A percentile compares a stretch with the other conserved stretches of the same genome.
Conservation (phyloP, 2,888 invertebrate species). For the Cotesia congregata region DNA sequence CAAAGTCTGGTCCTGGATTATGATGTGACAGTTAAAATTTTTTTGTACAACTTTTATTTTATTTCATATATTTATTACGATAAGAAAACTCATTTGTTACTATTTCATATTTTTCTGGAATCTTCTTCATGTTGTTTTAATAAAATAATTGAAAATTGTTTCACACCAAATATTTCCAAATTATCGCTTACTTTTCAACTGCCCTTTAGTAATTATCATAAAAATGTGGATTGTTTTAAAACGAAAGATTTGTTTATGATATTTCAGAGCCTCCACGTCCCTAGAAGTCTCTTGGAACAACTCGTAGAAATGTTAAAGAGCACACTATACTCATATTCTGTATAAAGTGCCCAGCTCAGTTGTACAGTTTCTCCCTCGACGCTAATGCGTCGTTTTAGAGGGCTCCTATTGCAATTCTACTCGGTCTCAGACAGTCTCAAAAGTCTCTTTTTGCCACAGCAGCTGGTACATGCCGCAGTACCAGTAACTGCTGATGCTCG, state of each 20-base stretch:
- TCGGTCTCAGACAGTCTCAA: conserved; percentile 27
- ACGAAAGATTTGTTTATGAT: not conserved
- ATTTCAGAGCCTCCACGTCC: not conserved
- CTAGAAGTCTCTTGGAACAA: not conserved
- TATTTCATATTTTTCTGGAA: no score
- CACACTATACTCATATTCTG: not conserved
- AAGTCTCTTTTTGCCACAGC: conserved; percentile 13
- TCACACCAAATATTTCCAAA: no score
- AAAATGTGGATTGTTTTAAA: no score
- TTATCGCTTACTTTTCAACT: no score
- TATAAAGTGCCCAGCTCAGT: not conserved
- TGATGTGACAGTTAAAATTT: no score
- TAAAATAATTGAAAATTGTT: no score
- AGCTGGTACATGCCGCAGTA: not conserved
- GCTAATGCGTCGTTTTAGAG: conserved; percentile 27
- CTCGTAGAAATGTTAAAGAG: not conserved
- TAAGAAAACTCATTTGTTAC: no score
- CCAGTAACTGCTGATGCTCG: not conserved
- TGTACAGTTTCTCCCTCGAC: conserved; percentile 10
- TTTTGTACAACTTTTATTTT: no score
- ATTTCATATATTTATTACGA: no score
- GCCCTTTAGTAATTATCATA: no score
- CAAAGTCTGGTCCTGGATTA: no score
- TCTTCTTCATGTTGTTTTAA: no score
- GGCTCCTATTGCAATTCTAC: not conserved